Percentiles rank a stretch among this genome's conserved stretches.
phyloP scores from a whole-genome alignment of 2,888 invertebrate genomes.

The Idaea biselata region DNA sequence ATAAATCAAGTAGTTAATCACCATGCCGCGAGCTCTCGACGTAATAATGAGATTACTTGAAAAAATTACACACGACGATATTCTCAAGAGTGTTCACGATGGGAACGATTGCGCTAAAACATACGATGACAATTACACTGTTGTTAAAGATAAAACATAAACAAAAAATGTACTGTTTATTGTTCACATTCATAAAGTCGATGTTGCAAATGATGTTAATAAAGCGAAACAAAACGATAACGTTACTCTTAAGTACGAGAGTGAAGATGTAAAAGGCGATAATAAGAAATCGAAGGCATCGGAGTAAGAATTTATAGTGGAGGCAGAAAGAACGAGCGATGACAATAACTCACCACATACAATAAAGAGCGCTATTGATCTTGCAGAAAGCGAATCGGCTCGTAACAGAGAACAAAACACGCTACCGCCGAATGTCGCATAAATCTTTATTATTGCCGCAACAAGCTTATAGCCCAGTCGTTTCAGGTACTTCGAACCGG shows the following conservation, averaged over 20 bases:
- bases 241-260: conserved; percentile 38
- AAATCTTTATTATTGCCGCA: conserved; percentile 80
- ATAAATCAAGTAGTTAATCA: conserved; percentile 79
- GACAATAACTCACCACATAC: conserved; percentile 70
- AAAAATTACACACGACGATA: conserved; percentile 62
- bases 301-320: conserved; percentile 62
- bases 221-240: conserved; percentile 47
- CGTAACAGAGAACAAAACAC: conserved; percentile 78
- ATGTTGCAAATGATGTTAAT: conserved; percentile 36
- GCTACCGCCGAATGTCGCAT: conserved; percentile 79
- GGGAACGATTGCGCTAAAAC: conserved; percentile 48
- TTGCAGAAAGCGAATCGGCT: conserved; percentile 76
- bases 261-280: conserved; percentile 68
- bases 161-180: conserved; percentile 25
- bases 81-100: conserved; percentile 44
- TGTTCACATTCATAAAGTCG: conserved; percentile 34
- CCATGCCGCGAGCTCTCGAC: conserved; percentile 60
- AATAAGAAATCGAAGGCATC: conserved; percentile 64
- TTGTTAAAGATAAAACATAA: conserved; percentile 19
- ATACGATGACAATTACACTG: conserved; percentile 43
- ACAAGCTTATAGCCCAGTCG: conserved; percentile 75
- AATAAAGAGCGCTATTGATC: conserved; percentile 78
- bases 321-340: conserved; percentile 61
- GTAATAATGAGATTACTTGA: conserved; percentile 77
- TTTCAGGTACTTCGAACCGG: conserved; percentile 77